Conservation (phyloP, 1,140 invertebrate genomes). For the Melipona quadrifasciata region DNA sequence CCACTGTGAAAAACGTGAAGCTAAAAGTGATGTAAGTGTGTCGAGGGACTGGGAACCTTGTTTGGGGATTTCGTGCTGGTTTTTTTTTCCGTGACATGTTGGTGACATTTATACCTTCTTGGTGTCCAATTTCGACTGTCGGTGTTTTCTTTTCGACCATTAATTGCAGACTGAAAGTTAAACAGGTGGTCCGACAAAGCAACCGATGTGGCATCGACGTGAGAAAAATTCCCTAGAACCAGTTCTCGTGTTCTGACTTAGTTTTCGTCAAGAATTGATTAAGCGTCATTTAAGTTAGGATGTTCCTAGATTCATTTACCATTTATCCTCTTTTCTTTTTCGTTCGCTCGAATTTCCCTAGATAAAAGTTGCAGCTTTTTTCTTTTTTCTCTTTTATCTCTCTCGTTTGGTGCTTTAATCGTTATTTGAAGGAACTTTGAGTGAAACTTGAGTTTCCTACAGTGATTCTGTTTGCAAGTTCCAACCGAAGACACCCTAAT, state of each 20-base stretch:
- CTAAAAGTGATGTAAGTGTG: not conserved
- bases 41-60: too few relatives aligned
- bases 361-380: not conserved
- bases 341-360: not conserved
- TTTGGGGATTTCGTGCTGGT: not conserved
- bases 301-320: not conserved
- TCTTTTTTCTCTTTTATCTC: too few relatives aligned
- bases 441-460: not conserved
- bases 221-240: not conserved
- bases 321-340: not conserved
- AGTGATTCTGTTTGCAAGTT: not conserved
- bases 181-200: not conserved
- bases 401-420: not conserved
- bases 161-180: not conserved
- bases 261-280: too few relatives aligned
- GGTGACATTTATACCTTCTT: not conserved
- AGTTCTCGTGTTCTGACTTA: not conserved
- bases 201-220: not conserved
- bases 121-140: not conserved
- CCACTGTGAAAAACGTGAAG: not conserved
- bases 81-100: too few relatives aligned
- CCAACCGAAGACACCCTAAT: not conserved
- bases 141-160: not conserved
- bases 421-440: not conserved
- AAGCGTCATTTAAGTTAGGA: not conserved